phyloP scores from a whole-genome alignment of 2,113 vertebrate genomes.

The Oostethus manadensis region DNA sequence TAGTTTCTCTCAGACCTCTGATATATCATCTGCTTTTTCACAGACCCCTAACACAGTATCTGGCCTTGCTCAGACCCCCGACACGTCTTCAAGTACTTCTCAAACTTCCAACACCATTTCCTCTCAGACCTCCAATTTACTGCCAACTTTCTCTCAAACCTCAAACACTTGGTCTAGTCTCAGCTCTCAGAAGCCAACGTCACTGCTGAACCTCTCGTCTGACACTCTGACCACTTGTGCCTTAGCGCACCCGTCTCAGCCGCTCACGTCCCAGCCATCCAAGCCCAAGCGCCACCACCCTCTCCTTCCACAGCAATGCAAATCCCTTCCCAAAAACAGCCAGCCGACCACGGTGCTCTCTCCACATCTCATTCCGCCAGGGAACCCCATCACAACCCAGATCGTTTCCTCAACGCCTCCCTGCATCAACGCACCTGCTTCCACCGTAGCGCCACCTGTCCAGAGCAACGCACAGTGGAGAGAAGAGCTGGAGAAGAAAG shows the following conservation, averaged over 20 bases:
- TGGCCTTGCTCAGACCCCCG: not conserved
- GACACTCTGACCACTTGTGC: constrained; percentile 40
- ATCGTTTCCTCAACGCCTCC: constrained; percentile 46
- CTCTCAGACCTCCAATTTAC: not conserved
- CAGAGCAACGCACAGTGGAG: constrained; percentile 17
- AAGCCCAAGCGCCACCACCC: constrained; percentile 54
- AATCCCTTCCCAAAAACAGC: constrained; percentile 32
- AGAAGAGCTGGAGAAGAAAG: constrained; percentile 46
- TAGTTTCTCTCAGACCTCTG: constrained; percentile 2
- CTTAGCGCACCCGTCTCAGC: constrained; percentile 37
- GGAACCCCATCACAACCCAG: constrained; percentile 58
- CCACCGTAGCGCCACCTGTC: constrained; percentile 5
- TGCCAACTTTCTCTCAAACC: constrained; percentile 23
- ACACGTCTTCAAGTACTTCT: not conserved
- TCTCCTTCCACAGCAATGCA: constrained; percentile 42
- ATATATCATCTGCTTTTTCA: not conserved
- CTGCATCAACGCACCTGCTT: constrained; percentile 28
- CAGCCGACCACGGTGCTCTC: constrained; percentile 33
- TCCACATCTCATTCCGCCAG: constrained; percentile 33
- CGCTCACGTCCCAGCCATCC: constrained; percentile 52
- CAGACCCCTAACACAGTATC: not conserved
- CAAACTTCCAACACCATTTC: constrained; percentile 8
- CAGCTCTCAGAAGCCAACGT: constrained; percentile 25
- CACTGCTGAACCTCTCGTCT: constrained; percentile 18
- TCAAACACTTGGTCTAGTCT: constrained; percentile 19